Base-by-base conservation (phyloP, 2,797 vertebrate genomes). In the Stomatorhinus walkeri region DNA sequence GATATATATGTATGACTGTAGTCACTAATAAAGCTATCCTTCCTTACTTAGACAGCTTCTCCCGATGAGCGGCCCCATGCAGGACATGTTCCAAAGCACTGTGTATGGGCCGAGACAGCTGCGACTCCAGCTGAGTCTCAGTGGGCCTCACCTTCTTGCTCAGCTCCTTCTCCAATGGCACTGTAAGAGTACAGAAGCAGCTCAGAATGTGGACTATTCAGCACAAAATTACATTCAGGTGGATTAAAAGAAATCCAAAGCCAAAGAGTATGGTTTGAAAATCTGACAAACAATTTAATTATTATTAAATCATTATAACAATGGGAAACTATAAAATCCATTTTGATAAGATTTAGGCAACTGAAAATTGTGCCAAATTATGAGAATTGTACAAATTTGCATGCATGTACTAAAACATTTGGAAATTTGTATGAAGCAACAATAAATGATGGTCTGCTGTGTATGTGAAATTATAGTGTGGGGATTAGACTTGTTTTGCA, bases 11-110 rank as follows among this genome's bases (percentile, higher is more conserved):
- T 64, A 64, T 64, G 59, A 32, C 61, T 68, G 3, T 68, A 64
- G 22, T 68, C 61, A 83, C 22, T n/a, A 83, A 83, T 46, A 10
- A 83, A 46, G 40, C 81, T 32, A 36, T 22, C 22, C 22, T 48
- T 86, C 2, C 40, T 8, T 92, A 96, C 96, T 94, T 95, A 88
- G 91, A 92, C 52, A 92, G 32, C 68, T 92, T 92, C 56, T 94
- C 93, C 6, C 92, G 92, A 46, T 94, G 91, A 22, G 92, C 43
- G 4, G 90, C 87, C 12, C 90, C 91, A 54, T 90, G 92, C 61
- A 91, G 87, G 56, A 93, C 92, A 87, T 93, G 94, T 90, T 94
- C 87, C 87, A 93, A 92, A 64, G 94, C 89, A 0, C 91, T 92
- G 28, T 90, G 40, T 46, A 88, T 84, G 0, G 89, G 90, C 1